These are phyloP conservation scores for Saxicola maurus DNA, from an alignment of 2,797 vertebrate species.

Conservation along the genomic window DNA sequence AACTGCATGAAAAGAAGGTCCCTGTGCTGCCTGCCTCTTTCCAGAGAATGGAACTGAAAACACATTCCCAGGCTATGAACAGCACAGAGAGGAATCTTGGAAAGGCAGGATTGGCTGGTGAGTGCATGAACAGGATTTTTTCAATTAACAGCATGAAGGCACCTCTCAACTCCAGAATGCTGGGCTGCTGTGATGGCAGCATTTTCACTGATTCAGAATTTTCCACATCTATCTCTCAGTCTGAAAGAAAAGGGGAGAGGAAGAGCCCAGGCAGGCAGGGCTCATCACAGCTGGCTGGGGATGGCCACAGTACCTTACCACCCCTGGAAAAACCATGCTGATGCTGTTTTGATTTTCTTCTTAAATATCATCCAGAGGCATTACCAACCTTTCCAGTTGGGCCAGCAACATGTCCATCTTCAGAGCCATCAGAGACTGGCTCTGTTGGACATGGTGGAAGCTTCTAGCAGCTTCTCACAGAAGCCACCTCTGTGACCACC, in stretches of 20 bases:
- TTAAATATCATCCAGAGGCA: not conserved
- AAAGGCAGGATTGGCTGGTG: not conserved
- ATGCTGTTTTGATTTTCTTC: not conserved
- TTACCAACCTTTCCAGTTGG: not conserved
- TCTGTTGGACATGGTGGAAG: not conserved
- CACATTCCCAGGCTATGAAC: not conserved
- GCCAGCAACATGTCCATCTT: not conserved
- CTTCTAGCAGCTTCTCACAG: not conserved
- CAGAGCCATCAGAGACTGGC: not conserved
- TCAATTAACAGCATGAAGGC: not conserved
- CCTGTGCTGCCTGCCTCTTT: not conserved
- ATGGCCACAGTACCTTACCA: not conserved
- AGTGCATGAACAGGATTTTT: not conserved
- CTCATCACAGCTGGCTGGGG: not conserved
- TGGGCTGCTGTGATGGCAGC: not conserved
- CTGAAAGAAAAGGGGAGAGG: not conserved
- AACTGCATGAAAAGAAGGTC: not conserved
- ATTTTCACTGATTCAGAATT: not conserved
- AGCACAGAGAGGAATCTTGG: not conserved
- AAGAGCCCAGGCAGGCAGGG: not conserved
- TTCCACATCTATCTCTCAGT: not conserved
- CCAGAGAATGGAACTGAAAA: not conserved
- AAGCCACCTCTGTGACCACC: not conserved
- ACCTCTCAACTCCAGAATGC: not conserved
- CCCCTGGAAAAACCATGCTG: fast-evolving